Evolutionary conservation across 2,888 invertebrate species (phyloP), one percentile per base, ranked within the genome.

Genomic region (Rotaria macrura): DNA sequence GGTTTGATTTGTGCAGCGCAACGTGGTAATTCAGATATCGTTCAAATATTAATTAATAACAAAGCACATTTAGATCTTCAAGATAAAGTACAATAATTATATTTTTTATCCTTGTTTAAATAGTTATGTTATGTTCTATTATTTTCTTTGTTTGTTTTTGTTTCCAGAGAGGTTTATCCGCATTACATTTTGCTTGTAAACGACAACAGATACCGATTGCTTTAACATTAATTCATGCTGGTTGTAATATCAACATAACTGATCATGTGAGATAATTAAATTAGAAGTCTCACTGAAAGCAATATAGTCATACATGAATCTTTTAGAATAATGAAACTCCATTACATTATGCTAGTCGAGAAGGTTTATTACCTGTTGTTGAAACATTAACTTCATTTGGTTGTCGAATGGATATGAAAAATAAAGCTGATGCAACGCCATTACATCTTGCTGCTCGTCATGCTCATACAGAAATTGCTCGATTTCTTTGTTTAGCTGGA

Each of bases 401-500:
- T 6, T 93, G 93, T 88, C 91, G 91, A 87, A 92, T 94, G 85
- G 94, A 94, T 89, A 91, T 92, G 74, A 90, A 92, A n/a, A 94
- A 93, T 88, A 91, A 92, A 87, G 86, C 87, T 38, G 88, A 87
- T 25, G 85, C 88, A 85, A 88, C 89, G 0, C 4, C 40, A 23
- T 43, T 79, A 43, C 85, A 85, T 72, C 23, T 84, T n/a, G 84
- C 85, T 23, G 85, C 85, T 40, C 84, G 84, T 34, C 79, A 84
- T 79, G 85, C 72, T 29, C 93, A 93, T 89, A 93, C 93, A 85
- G 93, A 94, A 89, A 91, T 94, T 87, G 93, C 93, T 54, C 91
- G 93, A 88, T 93, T 93, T 89, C 91, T 94, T 84, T 94, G 94
- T 89, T 92, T 93, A 87, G 93, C 94, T 85, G 93, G 94, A 38